These are phyloP conservation scores for Cydia fagiglandana DNA, from an alignment of 1,140 invertebrate genomes.

Conservation along the genomic window DNA sequence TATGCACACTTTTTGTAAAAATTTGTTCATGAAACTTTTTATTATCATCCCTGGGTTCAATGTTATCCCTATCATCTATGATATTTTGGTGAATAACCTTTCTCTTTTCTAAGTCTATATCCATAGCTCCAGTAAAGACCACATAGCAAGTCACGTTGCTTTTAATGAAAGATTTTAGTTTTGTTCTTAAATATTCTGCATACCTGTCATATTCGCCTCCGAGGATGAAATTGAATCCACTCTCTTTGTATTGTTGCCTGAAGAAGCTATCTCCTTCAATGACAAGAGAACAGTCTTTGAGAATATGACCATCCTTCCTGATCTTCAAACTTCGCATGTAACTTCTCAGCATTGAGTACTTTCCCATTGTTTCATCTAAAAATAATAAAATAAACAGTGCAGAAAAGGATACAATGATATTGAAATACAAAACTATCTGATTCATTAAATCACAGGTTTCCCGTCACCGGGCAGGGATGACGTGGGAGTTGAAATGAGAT, in stretches of 20 bases:
- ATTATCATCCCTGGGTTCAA: conserved; percentile 30
- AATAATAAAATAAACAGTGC: background rate
- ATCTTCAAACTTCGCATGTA: background rate
- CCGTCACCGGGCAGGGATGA: too few species aligned
- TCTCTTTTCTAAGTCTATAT: conserved; percentile 35
- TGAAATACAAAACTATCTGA: background rate
- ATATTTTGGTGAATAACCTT: conserved; percentile 40
- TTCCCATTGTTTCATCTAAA: background rate
- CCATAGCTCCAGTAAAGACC: conserved; percentile 42
- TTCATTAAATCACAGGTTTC: too few species aligned
- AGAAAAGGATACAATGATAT: background rate
- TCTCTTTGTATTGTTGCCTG: conserved; percentile 38
- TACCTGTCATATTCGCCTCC: conserved; percentile 48
- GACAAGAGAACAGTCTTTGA: conserved; percentile 37
- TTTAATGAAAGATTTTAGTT: conserved; percentile 35
- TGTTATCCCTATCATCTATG: conserved; percentile 35
- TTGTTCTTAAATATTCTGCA: conserved; percentile 41
- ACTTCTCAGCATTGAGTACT: background rate
- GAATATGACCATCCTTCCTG: background rate
- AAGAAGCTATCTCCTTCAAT: conserved; percentile 44
- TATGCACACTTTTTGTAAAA: conserved; percentile 43
- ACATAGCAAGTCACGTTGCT: conserved; percentile 41
- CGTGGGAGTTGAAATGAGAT: too few species aligned
- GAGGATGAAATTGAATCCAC: conserved; percentile 39
- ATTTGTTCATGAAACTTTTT: conserved; percentile 42